Evolutionary conservation across 2,797 vertebrate species (phyloP), one percentile per base, ranked within the genome.

Genomic region (Crocidura indochinensis): DNA sequence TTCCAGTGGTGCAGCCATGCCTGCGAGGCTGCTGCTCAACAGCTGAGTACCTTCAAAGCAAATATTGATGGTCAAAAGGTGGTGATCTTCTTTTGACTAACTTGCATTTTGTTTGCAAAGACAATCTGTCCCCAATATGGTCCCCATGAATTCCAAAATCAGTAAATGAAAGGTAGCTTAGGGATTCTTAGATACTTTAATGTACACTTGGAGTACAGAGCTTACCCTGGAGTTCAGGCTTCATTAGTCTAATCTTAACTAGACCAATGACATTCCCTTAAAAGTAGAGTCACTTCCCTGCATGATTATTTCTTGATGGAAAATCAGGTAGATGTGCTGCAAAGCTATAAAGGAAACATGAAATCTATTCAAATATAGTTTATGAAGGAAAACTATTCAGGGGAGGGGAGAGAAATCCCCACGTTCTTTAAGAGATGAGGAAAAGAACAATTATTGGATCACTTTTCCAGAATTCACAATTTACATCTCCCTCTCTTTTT

Each of bases 231-330:
- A 10, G 7, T 1, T 26, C 24, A 65, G 27, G 6, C 24, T 26
- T 27, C 17, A 26, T 9, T 26, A 26, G 64, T 27, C 64, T 65
- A 87, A 78, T 56, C 4, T 93, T 73, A 64, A 74, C 80, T 88
- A 86, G 46, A 29, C 47, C 11, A 53, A 89, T 91, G 90, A 91
- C 71, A 92, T 92, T 86, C 73, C 94, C 94, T 94, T 95, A 38
- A 71, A 91, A 92, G 84, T 93, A 46, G 27, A 95, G 9, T 93
- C 95, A 94, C 17, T 79, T 72, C 75, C 17, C 53, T 80, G 81
- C 24, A 56, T 22, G 82, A 47, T 12, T 60, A 20, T 9, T 51
- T 38, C 22, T 10, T 46, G 27, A 29, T 49, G 26, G 24, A 76
- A 72, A 84, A 2, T 26, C 20, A 76, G 20, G 9, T 92, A 88